Conservation (phyloP, 2,797 vertebrate species). For the Sebastes jordani region DNA sequence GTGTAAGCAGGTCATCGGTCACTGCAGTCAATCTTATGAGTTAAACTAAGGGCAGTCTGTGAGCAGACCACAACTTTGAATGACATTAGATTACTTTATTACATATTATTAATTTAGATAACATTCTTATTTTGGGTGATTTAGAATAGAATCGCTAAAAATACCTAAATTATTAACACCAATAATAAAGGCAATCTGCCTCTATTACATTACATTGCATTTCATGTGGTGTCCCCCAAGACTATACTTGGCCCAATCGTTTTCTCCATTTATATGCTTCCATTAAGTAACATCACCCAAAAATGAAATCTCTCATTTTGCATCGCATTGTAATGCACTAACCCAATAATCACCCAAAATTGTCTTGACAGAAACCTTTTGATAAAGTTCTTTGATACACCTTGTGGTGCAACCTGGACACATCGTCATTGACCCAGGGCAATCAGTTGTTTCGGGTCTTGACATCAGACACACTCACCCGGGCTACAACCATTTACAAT, state of each 20-base stretch:
- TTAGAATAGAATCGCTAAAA: neutral
- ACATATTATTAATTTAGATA: neutral
- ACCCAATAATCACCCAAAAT: neutral
- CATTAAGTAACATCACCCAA: neutral
- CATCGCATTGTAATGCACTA: neutral
- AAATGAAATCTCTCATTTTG: neutral
- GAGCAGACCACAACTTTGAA: neutral
- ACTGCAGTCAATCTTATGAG: neutral
- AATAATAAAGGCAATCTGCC: neutral
- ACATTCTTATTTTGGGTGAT: neutral
- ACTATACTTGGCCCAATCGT: neutral
- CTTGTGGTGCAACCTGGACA: too few relatives aligned
- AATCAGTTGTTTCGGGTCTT: too few relatives aligned
- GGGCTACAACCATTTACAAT: neutral
- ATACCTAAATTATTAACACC: neutral
- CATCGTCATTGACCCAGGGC: too few relatives aligned
- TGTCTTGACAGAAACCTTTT: neutral
- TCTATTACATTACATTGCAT: too few relatives aligned
- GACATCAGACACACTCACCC: too few relatives aligned
- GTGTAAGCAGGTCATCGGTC: neutral
- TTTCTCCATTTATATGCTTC: neutral
- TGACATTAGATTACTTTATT: neutral
- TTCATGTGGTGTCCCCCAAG: neutral
- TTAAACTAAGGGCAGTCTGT: neutral
- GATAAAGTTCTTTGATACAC: too few relatives aligned